A percentile compares a stretch with the other conserved stretches of the same genome.
Conservation (phyloP, 2,888 invertebrate species). For the Ophioninae sp. region DNA sequence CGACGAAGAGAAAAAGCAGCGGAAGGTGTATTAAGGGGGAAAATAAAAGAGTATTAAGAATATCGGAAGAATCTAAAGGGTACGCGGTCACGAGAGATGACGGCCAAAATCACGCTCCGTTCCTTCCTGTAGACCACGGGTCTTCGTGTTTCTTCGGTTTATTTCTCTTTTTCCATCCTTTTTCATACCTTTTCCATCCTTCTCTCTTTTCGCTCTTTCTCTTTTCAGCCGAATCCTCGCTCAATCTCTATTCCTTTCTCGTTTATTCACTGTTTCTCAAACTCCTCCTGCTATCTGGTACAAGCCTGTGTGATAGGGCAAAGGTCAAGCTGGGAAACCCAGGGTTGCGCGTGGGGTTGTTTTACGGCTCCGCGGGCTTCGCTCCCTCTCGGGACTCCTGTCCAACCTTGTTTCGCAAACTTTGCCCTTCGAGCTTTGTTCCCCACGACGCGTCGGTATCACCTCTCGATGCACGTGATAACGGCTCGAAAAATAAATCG, state of each 20-base stretch:
- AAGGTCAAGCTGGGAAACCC: constrained; percentile 47
- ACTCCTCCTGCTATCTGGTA: constrained; percentile 25
- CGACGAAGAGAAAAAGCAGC: constrained; percentile 50
- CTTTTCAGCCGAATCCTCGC: not conserved
- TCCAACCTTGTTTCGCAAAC: constrained; percentile 43
- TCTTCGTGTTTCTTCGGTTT: constrained; percentile 10
- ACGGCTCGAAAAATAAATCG: not conserved
- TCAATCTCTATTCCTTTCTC: constrained; percentile 3
- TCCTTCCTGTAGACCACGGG: constrained; percentile 17
- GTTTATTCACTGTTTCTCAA: constrained; percentile 1
- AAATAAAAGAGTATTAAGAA: constrained; percentile 58
- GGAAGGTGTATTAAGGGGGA: constrained; percentile 45
- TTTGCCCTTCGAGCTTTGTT: constrained; percentile 20
- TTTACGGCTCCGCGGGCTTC: constrained; percentile 20
- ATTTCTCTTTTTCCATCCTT: not conserved
- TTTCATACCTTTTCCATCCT: not conserved
- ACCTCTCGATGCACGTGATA: not conserved
- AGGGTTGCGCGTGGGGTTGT: constrained; percentile 30
- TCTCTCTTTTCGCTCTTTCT: not conserved
- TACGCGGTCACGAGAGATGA: constrained; percentile 69
- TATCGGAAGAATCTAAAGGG: constrained; percentile 70
- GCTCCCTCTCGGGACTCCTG: constrained; percentile 40
- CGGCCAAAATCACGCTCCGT: constrained; percentile 4
- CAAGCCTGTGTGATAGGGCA: constrained; percentile 6
- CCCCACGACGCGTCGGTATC: not conserved